phyloP scores from a whole-genome alignment of 2,797 vertebrate species.

The Coregonus suidteri region DNA sequence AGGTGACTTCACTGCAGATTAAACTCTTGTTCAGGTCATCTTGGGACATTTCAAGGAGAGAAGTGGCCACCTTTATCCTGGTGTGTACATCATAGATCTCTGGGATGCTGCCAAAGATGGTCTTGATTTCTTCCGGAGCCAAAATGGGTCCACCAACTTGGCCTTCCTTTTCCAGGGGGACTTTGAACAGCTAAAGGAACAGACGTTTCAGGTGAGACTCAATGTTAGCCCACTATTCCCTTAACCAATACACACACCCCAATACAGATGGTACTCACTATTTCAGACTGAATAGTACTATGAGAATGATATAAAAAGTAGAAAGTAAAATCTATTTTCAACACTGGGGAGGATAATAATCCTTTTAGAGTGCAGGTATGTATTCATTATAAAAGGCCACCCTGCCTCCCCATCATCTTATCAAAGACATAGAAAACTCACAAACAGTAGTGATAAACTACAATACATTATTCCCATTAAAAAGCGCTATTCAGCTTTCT shows the following conservation, averaged over 20 bases:
- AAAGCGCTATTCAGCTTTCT: neutral
- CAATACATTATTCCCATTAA: neutral
- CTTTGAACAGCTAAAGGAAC: conserved; percentile 86
- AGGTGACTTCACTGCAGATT: neutral
- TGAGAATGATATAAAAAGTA: neutral
- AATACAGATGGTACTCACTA: neutral
- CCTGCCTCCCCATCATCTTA: neutral
- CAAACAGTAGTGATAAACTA: neutral
- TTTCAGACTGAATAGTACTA: neutral
- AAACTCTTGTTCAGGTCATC: neutral
- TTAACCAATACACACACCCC: neutral
- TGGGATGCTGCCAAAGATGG: conserved; percentile 97
- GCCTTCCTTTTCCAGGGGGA: conserved; percentile 92
- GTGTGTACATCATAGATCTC: conserved; percentile 96
- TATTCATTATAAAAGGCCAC: neutral
- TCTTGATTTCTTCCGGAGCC: conserved; percentile 95
- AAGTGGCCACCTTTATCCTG: conserved; percentile 87
- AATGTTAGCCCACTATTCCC: neutral
- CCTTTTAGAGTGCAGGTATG: neutral
- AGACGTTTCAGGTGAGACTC: neutral
- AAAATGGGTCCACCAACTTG: conserved; percentile 96
- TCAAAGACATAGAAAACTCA: no score
- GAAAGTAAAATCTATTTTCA: neutral
- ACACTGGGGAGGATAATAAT: no score
- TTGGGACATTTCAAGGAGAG: conserved; percentile 11